A percentile compares a stretch with the other conserved stretches of the same genome.
Conservation (phyloP, 2,797 vertebrate genomes). For the Notolabrus celidotus region DNA sequence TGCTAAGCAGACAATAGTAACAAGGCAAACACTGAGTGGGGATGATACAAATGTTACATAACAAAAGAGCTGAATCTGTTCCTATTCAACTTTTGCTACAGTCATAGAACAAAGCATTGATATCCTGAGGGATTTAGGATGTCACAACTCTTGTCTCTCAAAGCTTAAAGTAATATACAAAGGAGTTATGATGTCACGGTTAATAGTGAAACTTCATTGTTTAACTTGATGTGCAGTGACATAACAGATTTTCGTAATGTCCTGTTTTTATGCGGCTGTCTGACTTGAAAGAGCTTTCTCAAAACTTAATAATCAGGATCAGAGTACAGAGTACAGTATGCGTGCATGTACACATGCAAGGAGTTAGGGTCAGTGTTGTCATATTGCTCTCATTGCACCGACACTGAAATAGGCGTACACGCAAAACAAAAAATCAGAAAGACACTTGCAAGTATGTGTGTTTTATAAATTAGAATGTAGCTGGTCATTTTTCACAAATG, state of each 20-base stretch:
- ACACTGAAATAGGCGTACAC: no score
- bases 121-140: not conserved
- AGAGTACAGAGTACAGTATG: no score
- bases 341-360: no score
- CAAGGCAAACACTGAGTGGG: conserved; percentile 1
- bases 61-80: conserved; percentile 15
- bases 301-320: not conserved
- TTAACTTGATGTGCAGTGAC: conserved; percentile 16
- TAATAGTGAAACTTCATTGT: not conserved
- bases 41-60: conserved; percentile 25
- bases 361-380: no score
- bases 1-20: not conserved
- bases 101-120: conserved; percentile 7
- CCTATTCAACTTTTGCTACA: conserved; percentile 13
- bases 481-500: conserved; percentile 12
- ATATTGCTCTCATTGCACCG: no score
- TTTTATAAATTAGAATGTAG: conserved; percentile 7
- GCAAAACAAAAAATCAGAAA: no score
- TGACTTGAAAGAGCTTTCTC: conserved; percentile 6
- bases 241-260: not conserved
- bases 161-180: conserved; percentile 7
- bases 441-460: no score
- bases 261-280: conserved; percentile 4
- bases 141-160: conserved; percentile 10
- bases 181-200: conserved; percentile 13